Evolutionary conservation across 2,888 invertebrate species (phyloP).

Genomic region (Peribatodes rhomboidaria): DNA sequence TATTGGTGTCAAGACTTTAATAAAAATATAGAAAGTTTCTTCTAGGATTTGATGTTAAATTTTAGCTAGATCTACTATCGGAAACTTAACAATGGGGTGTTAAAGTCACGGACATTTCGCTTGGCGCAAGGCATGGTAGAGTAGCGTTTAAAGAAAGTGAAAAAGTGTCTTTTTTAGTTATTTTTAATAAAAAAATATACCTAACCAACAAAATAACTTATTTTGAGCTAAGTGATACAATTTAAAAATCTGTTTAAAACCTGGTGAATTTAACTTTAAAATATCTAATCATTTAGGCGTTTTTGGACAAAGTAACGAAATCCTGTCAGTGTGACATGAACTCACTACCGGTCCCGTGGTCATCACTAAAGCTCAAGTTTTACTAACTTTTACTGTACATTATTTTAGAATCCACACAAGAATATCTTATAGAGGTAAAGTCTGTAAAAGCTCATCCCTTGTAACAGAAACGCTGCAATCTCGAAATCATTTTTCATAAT

Average conservation of each 20-base stretch:
- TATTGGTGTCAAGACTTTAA: background rate
- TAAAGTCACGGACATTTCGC: conserved; percentile 45
- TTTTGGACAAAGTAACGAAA: no score
- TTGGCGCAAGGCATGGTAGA: conserved; percentile 45
- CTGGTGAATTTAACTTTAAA: no score
- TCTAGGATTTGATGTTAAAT: background rate
- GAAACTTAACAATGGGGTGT: conserved; percentile 39
- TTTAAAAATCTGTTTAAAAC: no score
- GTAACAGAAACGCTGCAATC: conserved; percentile 49
- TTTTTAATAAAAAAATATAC: no score
- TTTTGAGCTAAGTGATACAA: no score
- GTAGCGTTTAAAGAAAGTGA: conserved; percentile 29
- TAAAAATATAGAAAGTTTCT: background rate
- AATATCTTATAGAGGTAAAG: no score
- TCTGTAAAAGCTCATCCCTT: conserved; percentile 42
- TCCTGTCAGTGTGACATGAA: no score
- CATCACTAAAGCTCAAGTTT: background rate
- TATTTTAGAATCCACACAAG: no score
- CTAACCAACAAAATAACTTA: no score
- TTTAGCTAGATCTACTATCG: conserved; percentile 37
- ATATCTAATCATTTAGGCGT: no score
- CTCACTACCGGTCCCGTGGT: background rate
- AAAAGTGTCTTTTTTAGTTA: background rate
- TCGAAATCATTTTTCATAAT: conserved; percentile 83
- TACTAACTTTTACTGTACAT: no score